phyloP scores from a whole-genome alignment of 2,113 vertebrate species.

The Caranx melampygus region DNA sequence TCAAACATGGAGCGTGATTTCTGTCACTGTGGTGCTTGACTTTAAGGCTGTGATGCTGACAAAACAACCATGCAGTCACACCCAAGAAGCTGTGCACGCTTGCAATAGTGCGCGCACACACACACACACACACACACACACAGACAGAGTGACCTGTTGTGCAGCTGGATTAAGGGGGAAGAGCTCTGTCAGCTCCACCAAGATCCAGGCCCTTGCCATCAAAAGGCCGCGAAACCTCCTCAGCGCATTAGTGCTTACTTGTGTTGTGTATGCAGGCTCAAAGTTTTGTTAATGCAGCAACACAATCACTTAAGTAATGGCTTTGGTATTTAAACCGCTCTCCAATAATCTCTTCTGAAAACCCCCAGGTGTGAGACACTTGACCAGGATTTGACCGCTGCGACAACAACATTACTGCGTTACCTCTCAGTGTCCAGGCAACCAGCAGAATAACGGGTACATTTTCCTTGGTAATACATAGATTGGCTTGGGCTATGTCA shows the following conservation, averaged over 20 bases:
- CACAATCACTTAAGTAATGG: constrained; percentile 31
- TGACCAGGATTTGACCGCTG: background rate
- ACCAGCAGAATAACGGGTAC: background rate
- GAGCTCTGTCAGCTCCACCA: constrained; percentile 58
- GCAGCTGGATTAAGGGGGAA: constrained; percentile 58
- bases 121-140: background rate
- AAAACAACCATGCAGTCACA: constrained; percentile 67
- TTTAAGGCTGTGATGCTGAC: constrained; percentile 68
- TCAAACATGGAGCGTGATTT: constrained; percentile 74
- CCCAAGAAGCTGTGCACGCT: constrained; percentile 44
- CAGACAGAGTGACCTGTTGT: constrained; percentile 12
- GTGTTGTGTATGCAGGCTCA: constrained; percentile 27
- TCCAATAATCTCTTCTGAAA: constrained; percentile 11
- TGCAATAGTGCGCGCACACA: background rate
- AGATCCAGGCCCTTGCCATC: constrained; percentile 55
- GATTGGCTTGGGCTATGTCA: background rate
- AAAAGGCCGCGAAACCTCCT: constrained; percentile 56
- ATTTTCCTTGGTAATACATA: background rate
- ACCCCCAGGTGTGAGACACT: background rate
- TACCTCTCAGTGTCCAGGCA: background rate
- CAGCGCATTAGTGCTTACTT: constrained; percentile 27
- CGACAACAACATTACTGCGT: background rate
- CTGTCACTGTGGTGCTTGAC: constrained; percentile 71
- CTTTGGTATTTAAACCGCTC: constrained; percentile 23
- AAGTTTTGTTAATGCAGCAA: constrained; percentile 6